phyloP scores from a whole-genome alignment of 37 sponge, comb jelly and placozoan species.

The Chondrosia reniformis region DNA sequence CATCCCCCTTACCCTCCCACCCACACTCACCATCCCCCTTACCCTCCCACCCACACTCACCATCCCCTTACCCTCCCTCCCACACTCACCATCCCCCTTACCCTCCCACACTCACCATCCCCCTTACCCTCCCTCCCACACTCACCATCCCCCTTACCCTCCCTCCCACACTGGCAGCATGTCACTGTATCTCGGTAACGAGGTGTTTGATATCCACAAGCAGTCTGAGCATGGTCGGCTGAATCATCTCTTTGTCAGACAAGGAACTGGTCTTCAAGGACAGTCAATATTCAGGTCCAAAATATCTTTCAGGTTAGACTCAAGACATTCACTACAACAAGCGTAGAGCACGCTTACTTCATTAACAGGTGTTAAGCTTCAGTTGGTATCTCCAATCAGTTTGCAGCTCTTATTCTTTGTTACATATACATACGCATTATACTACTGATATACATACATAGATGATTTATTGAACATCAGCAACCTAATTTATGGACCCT shows the following conservation, averaged over 20 bases:
- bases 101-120: slow-evolving; percentile 3
- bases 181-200: slow-evolving; percentile 84
- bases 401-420: no score
- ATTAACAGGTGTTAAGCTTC: no score
- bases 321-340: no score
- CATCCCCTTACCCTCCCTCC: not conserved
- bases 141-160: slow-evolving; percentile 62
- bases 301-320: slow-evolving; percentile 58
- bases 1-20: not conserved
- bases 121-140: not conserved
- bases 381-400: no score
- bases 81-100: slow-evolving; percentile 1
- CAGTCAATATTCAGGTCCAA: slow-evolving; percentile 88
- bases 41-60: not conserved
- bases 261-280: slow-evolving; percentile 91
- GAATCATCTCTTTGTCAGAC: slow-evolving; percentile 88
- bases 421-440: not conserved
- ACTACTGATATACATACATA: not conserved
- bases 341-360: no score
- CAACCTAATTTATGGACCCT: no score
- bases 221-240: slow-evolving; percentile 60
- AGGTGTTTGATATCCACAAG: slow-evolving; percentile 91
- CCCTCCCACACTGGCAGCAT: slow-evolving; percentile 24
- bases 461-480: no score
- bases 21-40: not conserved